These are phyloP conservation scores for Morelia viridis DNA, from an alignment of 2,797 vertebrate genomes.

Conservation along the genomic window DNA sequence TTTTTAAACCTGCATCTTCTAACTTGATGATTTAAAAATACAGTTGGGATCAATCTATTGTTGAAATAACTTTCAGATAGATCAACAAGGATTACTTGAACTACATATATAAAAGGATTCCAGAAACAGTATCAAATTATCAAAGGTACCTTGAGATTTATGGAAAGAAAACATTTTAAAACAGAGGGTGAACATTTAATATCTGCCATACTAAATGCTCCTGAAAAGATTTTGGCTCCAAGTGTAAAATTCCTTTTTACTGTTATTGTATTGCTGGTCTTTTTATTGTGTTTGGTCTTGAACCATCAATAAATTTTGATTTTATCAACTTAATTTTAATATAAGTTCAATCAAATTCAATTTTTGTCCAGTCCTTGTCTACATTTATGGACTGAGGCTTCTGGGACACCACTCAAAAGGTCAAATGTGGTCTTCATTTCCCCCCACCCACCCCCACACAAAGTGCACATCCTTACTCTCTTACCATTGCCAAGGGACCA, in stretches of 20 bases:
- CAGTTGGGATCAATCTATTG: slow-evolving; percentile 56
- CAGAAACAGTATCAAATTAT: slow-evolving; percentile 37
- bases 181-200: slow-evolving; percentile 25
- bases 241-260: neutral
- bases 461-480: neutral
- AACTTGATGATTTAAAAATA: slow-evolving; percentile 60
- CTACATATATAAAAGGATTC: slow-evolving; percentile 45
- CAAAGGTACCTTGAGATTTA: slow-evolving; percentile 42
- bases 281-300: neutral
- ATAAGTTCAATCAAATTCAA: neutral
- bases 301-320: neutral
- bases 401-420: neutral
- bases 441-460: neutral
- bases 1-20: slow-evolving; percentile 63
- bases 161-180: slow-evolving; percentile 41
- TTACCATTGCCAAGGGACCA: neutral
- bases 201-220: neutral
- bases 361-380: neutral
- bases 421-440: neutral
- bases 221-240: slow-evolving; percentile 38
- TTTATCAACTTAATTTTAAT: neutral
- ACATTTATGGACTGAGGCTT: neutral
- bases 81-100: slow-evolving; percentile 41
- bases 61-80: slow-evolving; percentile 60
- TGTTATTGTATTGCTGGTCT: neutral